A percentile compares a stretch with the other conserved stretches of the same genome.
These are phyloP conservation scores for Vidua macroura DNA, from an alignment of 2,113 vertebrate species.

Conservation along the genomic window DNA sequence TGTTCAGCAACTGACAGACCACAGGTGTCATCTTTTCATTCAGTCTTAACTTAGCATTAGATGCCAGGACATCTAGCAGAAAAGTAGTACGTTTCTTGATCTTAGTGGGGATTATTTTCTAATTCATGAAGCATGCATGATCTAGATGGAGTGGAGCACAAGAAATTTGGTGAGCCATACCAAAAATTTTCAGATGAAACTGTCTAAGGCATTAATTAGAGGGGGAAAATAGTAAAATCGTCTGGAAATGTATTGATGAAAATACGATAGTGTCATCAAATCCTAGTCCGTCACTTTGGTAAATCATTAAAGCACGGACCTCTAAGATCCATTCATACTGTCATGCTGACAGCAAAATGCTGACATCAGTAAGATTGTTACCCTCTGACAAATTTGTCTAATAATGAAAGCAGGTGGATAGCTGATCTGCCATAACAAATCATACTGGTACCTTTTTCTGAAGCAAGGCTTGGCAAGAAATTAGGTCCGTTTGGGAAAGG, in stretches of 20 bases:
- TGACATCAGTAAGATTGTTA: neutral
- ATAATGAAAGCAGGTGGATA: neutral
- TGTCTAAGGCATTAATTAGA: neutral
- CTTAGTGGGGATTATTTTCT: neutral
- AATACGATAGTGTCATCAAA: neutral
- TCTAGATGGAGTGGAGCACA: neutral
- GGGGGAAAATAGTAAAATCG: neutral
- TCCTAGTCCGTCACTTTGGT: neutral
- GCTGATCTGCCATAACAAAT: neutral
- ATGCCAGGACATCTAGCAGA: neutral
- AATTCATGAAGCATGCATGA: accelerated
- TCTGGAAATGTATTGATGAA: neutral
- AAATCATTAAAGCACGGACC: neutral
- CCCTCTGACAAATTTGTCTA: neutral
- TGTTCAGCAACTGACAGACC: neutral
- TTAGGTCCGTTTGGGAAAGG: neutral
- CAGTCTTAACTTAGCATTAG: neutral
- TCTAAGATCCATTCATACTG: neutral
- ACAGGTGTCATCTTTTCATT: neutral
- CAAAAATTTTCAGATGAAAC: neutral
- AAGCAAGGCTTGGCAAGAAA: neutral
- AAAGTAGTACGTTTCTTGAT: neutral
- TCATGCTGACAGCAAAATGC: neutral
- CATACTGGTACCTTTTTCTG: neutral
- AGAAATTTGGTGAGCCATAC: neutral